A percentile compares a stretch with the other conserved stretches of the same genome.
Evolutionary conservation across 2,888 invertebrate species (phyloP).

Genomic region (Cephus rjabovi): DNA sequence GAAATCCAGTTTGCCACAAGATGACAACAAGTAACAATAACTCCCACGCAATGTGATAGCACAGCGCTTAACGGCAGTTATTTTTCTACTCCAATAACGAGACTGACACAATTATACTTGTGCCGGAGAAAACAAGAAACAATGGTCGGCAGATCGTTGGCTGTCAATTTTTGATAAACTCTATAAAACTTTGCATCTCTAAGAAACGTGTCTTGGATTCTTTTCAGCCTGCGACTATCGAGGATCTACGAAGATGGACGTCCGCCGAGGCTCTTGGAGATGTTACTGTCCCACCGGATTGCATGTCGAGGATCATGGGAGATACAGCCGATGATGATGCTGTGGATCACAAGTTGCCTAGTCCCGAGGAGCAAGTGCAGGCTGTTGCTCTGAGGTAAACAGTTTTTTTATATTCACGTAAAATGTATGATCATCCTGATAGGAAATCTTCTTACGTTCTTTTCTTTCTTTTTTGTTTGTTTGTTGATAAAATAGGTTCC

Average conservation of each 20-base stretch:
- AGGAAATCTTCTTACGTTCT: not conserved
- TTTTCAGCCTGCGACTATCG: slow-evolving; percentile 82
- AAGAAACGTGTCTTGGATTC: not conserved
- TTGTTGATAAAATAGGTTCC: slow-evolving; percentile 73
- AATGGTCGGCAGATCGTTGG: not conserved
- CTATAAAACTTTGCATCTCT: not conserved
- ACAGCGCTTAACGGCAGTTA: slow-evolving; percentile 13
- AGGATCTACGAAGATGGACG: slow-evolving; percentile 86
- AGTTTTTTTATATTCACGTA: slow-evolving; percentile 40
- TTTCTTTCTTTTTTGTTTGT: not conserved
- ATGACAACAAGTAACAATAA: slow-evolving; percentile 50
- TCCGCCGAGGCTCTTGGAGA: slow-evolving; percentile 85
- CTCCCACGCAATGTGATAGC: slow-evolving; percentile 45
- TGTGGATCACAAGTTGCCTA: slow-evolving; percentile 87
- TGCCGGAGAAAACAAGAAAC: not conserved
- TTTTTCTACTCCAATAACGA: slow-evolving; percentile 45
- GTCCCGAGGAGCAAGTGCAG: slow-evolving; percentile 88
- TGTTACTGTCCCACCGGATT: slow-evolving; percentile 83
- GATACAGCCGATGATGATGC: slow-evolving; percentile 75
- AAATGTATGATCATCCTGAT: not conserved
- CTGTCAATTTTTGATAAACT: not conserved
- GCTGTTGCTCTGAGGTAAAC: slow-evolving; percentile 84
- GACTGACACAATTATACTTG: not conserved
- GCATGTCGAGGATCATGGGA: slow-evolving; percentile 77
- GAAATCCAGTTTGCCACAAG: slow-evolving; percentile 51